Conservation (phyloP, 35 echinoderm and acorn worm species). For the Heliocidaris tuberculata region DNA sequence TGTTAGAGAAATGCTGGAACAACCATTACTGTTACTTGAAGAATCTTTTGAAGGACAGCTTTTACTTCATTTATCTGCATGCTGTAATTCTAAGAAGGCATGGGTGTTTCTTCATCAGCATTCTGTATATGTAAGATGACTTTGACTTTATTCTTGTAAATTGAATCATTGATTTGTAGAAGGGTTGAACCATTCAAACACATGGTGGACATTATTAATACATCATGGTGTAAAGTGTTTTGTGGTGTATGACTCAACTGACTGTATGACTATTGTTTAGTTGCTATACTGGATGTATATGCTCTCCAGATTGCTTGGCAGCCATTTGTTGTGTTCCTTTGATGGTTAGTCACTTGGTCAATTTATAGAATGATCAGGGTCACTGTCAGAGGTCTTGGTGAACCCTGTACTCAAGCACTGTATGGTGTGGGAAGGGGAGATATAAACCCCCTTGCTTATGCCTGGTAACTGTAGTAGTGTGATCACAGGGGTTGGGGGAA, state of each 20-base stretch:
- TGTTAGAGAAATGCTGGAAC: background rate
- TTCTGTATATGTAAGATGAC: background rate
- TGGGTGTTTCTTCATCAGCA: background rate
- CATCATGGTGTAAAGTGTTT: background rate
- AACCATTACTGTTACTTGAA: background rate
- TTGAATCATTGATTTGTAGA: background rate
- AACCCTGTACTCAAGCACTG: background rate
- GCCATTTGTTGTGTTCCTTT: background rate
- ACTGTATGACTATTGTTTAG: background rate
- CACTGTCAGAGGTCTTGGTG: background rate
- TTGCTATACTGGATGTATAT: background rate
- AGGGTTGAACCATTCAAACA: background rate
- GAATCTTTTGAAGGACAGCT: background rate
- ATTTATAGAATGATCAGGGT: constrained; percentile 4
- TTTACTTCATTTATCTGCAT: background rate
- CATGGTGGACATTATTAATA: background rate
- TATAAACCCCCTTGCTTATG: no score
- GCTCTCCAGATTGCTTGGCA: background rate
- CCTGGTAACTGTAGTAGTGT: no score
- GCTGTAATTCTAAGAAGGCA: background rate
- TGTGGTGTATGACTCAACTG: background rate
- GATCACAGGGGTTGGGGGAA: no score
- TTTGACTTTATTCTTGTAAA: background rate
- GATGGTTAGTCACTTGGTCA: background rate
- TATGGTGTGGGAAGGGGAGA: background rate